Percentiles rank a stretch among this genome's conserved stretches.
phyloP scores from a whole-genome alignment of 2,888 invertebrate genomes.

The Aphodius sticticus region DNA sequence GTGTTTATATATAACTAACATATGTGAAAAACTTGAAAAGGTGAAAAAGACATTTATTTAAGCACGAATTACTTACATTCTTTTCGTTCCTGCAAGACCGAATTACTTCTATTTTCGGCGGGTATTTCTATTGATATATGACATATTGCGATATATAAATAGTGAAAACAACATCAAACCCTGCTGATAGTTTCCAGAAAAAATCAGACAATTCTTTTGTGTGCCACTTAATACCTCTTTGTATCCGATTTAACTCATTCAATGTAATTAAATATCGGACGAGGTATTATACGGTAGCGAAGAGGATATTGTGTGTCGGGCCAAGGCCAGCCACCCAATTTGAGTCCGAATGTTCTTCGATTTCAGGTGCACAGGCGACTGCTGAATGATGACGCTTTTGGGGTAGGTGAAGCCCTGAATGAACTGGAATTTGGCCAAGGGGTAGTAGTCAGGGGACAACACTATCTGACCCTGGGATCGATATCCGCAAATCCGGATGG shows the following conservation, averaged over 20 bases:
- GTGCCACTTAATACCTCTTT: no score
- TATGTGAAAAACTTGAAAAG: no score
- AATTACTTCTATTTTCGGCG: no score
- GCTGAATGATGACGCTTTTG: conserved; percentile 74
- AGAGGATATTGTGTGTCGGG: not conserved
- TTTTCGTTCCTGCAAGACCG: no score
- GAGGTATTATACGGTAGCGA: not conserved
- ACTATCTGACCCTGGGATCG: conserved; percentile 54
- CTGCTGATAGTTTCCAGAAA: not conserved
- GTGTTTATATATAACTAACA: no score
- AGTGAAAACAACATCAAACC: no score
- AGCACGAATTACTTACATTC: no score
- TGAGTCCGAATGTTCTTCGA: not conserved
- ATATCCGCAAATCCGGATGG: conserved; percentile 22
- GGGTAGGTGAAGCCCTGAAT: conserved; percentile 75
- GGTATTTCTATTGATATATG: no score
- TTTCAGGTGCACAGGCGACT: conserved; percentile 71
- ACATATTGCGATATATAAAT: no score
- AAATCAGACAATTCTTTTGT: not conserved
- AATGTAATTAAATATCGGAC: no score
- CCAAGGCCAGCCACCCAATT: not conserved
- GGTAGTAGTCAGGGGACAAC: conserved; percentile 65
- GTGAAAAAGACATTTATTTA: no score
- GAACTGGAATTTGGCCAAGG: conserved; percentile 68
- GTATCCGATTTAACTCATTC: no score